phyloP scores from a whole-genome alignment of 2,113 vertebrate species.

The Ancistrus triradiatus region DNA sequence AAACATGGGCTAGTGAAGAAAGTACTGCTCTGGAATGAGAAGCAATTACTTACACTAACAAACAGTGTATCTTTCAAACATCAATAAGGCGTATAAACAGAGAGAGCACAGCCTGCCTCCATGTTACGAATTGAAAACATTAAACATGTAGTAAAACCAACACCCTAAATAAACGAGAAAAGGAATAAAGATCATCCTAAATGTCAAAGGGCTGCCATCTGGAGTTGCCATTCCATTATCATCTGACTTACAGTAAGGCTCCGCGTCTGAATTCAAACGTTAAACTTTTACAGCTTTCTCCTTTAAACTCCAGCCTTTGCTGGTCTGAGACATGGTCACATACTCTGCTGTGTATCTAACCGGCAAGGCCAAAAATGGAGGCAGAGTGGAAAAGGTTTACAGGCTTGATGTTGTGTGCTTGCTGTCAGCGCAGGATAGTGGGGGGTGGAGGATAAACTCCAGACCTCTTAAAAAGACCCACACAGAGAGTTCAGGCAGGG shows the following conservation, averaged over 20 bases:
- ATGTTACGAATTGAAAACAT: conserved; percentile 8
- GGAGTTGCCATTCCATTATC: conserved; percentile 33
- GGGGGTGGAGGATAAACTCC: conserved; percentile 40
- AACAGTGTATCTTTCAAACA: conserved; percentile 8
- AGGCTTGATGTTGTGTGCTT: conserved; percentile 27
- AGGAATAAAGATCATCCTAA: conserved; percentile 3
- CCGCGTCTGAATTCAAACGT: conserved; percentile 16
- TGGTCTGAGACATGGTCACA: conserved; percentile 27
- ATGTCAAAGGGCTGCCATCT: conserved; percentile 38
- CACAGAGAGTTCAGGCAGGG: conserved; percentile 32
- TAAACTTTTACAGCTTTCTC: conserved; percentile 34
- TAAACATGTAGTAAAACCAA: conserved; percentile 2
- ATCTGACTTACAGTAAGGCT: conserved; percentile 32
- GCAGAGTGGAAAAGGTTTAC: conserved; percentile 29
- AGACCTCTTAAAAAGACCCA: conserved; percentile 43
- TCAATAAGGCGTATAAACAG: conserved; percentile 15
- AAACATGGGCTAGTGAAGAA: conserved; percentile 4
- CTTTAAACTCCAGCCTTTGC: conserved; percentile 23
- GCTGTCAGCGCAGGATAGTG: conserved; percentile 29
- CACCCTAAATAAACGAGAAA: conserved; percentile 11
- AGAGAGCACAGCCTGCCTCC: conserved; percentile 2
- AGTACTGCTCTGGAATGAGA: conserved; percentile 5
- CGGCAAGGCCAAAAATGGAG: conserved; percentile 39
- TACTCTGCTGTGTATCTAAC: conserved; percentile 38
- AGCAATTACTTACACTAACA: conserved; percentile 7